A percentile compares a stretch with the other conserved stretches of the same genome.
phyloP scores from a whole-genome alignment of 2,888 invertebrate species.

The Aphodius sticticus region DNA sequence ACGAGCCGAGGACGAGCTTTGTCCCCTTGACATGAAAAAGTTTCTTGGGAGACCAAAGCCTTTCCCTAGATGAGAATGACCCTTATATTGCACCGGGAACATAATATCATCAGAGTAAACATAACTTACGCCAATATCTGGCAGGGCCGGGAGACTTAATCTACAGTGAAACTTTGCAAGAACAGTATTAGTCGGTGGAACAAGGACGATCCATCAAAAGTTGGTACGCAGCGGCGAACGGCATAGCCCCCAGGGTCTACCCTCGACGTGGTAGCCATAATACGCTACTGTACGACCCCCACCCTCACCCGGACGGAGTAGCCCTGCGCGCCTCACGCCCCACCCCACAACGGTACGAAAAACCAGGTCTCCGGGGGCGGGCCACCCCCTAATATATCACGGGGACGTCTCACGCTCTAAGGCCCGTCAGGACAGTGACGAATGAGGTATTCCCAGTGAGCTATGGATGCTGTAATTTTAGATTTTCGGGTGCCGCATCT shows the following conservation, averaged over 20 bases:
- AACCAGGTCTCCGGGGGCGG: conserved; percentile 4
- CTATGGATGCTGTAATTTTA: conserved; percentile 43
- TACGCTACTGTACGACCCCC: conserved; percentile 35
- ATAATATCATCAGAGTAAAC: background rate
- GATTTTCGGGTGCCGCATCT: conserved; percentile 28
- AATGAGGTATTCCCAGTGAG: conserved; percentile 42
- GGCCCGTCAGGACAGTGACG: conserved; percentile 35
- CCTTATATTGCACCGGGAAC: background rate
- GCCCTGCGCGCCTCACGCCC: conserved; percentile 24
- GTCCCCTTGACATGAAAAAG: no score
- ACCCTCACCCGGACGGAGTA: conserved; percentile 20
- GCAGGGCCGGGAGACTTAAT: background rate
- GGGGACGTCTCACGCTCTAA: conserved; percentile 18
- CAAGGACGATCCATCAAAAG: conserved; percentile 17
- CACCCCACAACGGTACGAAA: background rate
- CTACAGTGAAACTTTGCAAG: background rate
- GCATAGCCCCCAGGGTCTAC: conserved; percentile 22
- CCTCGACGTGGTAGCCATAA: conserved; percentile 37
- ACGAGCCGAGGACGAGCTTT: no score
- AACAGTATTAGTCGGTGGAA: conserved; percentile 4
- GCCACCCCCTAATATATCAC: conserved; percentile 15
- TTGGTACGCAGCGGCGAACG: conserved; percentile 1
- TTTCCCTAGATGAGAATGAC: no score
- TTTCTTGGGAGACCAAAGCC: no score
- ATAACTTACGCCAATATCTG: background rate